These are phyloP conservation scores for Pyrochroa serraticornis DNA, from an alignment of 2,888 invertebrate genomes.

Conservation along the genomic window DNA sequence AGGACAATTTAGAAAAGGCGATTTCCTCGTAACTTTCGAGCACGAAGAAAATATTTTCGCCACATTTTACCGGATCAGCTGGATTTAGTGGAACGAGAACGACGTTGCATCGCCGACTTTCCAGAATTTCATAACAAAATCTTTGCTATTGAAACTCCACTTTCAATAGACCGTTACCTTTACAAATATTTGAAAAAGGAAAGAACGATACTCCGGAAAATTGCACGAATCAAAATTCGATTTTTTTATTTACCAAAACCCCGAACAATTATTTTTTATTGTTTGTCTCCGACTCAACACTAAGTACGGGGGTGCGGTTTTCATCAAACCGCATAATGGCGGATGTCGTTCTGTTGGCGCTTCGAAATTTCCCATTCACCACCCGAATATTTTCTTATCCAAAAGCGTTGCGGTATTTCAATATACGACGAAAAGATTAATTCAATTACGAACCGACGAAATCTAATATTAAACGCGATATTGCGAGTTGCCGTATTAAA, in stretches of 20 bases:
- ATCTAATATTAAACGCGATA: constrained; percentile 17
- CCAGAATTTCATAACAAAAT: too few species aligned
- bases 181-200: not conserved
- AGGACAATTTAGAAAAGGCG: too few species aligned
- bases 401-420: constrained; percentile 12
- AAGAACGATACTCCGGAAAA: not conserved
- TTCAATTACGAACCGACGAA: constrained; percentile 16
- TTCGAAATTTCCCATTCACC: constrained; percentile 7
- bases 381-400: constrained; percentile 7
- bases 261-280: constrained; percentile 7
- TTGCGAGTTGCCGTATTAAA: constrained; percentile 3
- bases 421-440: constrained; percentile 24
- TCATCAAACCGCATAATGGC: constrained; percentile 2
- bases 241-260: constrained; percentile 8
- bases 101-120: too few species aligned
- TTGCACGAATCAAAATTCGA: not conserved
- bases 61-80: too few species aligned
- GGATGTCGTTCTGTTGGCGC: constrained; percentile 1
- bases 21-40: too few species aligned
- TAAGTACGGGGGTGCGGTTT: constrained; percentile 2
- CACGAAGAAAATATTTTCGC: too few species aligned
- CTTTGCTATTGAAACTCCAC: too few species aligned
- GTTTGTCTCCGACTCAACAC: constrained; percentile 2
- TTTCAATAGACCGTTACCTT: too few species aligned
- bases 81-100: too few species aligned